A percentile compares a stretch with the other conserved stretches of the same genome.
Evolutionary conservation across 1,140 invertebrate genomes (phyloP).

Genomic region (Cepaea nemoralis): DNA sequence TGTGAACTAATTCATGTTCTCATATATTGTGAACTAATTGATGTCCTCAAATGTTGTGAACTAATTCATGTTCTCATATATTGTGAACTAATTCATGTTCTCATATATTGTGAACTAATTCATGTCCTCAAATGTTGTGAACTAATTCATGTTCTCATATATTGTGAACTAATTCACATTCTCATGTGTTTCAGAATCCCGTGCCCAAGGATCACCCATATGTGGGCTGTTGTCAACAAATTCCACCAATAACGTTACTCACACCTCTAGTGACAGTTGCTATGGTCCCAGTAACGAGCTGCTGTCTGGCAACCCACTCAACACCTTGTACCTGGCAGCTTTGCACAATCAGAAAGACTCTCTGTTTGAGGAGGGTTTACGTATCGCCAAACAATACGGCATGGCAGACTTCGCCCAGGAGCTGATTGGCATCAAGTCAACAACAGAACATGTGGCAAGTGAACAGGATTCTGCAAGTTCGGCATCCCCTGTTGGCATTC

Average conservation of each 20-base stretch:
- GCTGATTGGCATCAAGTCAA: conserved; percentile 57
- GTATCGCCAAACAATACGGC: conserved; percentile 70
- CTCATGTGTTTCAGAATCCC: no score
- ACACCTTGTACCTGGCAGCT: conserved; percentile 42
- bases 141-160: no score
- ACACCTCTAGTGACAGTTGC: not conserved
- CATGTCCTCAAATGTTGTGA: no score
- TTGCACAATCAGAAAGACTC: conserved; percentile 55
- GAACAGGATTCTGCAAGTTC: not conserved
- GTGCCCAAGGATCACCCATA: not conserved
- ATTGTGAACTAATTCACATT: no score
- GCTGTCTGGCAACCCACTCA: conserved; percentile 32
- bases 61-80: no score
- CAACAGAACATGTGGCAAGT: not conserved
- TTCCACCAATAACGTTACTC: not conserved
- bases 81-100: no score
- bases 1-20: no score
- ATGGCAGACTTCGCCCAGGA: conserved; percentile 68
- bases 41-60: no score
- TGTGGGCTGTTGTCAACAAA: not conserved
- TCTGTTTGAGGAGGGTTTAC: conserved; percentile 68
- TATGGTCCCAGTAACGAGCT: not conserved
- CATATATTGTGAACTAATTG: no score
- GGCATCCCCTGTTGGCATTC: not conserved
- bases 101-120: no score